Conservation (phyloP, 2,113 vertebrate species). For the Podocnemis expansa region DNA sequence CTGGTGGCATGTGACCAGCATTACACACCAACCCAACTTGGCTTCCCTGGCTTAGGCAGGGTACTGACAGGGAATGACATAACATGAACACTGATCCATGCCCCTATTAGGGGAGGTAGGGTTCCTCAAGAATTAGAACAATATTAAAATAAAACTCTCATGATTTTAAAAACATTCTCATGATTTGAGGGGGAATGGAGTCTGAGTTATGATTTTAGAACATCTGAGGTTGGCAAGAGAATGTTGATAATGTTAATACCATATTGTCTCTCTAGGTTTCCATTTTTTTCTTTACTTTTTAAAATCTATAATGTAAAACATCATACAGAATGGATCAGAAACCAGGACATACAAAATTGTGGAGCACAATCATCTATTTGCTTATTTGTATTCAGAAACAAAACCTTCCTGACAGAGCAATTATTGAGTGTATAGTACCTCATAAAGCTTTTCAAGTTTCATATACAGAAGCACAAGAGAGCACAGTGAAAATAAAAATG, state of each 20-base stretch:
- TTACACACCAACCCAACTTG: no score
- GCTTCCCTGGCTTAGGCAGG: no score
- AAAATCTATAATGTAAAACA: background rate
- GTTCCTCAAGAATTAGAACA: constrained; percentile 7
- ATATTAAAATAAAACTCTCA: background rate
- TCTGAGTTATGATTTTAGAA: background rate
- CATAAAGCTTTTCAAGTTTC: constrained; percentile 70
- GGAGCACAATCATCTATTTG: constrained; percentile 25
- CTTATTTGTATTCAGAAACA: constrained; percentile 53
- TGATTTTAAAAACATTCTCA: constrained; percentile 26
- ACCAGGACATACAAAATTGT: constrained; percentile 54
- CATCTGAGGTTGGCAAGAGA: background rate
- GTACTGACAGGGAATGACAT: no score
- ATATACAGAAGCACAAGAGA: constrained; percentile 29
- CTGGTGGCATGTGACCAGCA: no score
- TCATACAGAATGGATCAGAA: background rate
- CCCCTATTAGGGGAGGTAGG: background rate
- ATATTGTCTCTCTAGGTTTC: background rate
- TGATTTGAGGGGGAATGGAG: background rate
- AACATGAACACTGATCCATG: no score
- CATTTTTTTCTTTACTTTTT: background rate
- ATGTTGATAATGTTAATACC: background rate
- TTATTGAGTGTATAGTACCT: constrained; percentile 57
- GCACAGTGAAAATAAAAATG: constrained; percentile 29
- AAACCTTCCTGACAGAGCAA: constrained; percentile 25